phyloP scores from a whole-genome alignment of 2,797 vertebrate species.

The Morus bassanus region DNA sequence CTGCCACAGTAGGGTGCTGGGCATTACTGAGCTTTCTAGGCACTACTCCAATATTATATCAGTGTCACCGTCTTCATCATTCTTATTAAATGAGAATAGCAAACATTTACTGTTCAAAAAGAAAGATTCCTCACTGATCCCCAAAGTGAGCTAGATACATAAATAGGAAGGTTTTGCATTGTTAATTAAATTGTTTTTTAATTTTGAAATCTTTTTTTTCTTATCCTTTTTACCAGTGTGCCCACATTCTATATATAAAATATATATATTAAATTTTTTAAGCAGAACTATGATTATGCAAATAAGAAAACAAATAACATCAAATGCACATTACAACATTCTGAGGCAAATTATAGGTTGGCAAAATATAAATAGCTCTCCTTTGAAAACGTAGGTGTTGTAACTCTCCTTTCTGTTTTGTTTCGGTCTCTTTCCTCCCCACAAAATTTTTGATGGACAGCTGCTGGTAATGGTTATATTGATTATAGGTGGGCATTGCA shows the following conservation, averaged over 20 bases:
- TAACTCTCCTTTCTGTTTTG: background rate
- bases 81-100: background rate
- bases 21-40: background rate
- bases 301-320: background rate
- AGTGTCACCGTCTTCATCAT: background rate
- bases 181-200: background rate
- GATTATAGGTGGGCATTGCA: background rate
- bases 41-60: background rate
- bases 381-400: background rate
- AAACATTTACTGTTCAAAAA: background rate
- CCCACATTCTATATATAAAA: background rate
- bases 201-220: background rate
- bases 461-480: background rate
- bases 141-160: background rate
- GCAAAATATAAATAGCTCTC: background rate
- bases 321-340: background rate
- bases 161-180: background rate
- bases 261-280: background rate
- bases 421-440: background rate
- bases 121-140: background rate
- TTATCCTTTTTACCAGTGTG: background rate
- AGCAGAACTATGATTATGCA: background rate
- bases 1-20: background rate
- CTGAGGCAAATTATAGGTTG: constrained; percentile 34
- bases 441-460: background rate